phyloP scores from a whole-genome alignment of 2,113 vertebrate genomes.

The Ciconia boyciana region DNA sequence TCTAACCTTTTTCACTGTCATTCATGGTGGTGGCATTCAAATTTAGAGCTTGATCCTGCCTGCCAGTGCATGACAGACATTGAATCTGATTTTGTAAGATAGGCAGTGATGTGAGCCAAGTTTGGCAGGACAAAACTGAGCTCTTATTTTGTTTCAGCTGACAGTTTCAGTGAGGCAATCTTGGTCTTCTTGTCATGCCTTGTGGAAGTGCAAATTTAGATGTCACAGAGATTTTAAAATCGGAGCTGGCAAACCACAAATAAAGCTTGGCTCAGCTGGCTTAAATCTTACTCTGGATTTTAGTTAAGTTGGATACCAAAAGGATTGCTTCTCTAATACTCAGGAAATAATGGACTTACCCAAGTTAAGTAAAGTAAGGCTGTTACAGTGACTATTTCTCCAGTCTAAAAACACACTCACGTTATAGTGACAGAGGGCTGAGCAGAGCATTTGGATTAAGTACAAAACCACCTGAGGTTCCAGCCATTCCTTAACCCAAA shows the following conservation, averaged over 20 bases:
- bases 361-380: background rate
- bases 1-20: background rate
- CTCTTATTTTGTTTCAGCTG: conserved; percentile 51
- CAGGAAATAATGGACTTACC: conserved; percentile 22
- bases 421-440: background rate
- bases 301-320: conserved; percentile 31
- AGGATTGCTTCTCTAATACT: conserved; percentile 16
- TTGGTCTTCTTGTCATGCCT: conserved; percentile 33
- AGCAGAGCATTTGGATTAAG: background rate
- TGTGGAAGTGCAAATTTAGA: conserved; percentile 54
- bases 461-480: background rate
- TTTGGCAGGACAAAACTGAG: conserved; percentile 42
- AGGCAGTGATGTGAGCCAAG: conserved; percentile 41
- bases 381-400: background rate
- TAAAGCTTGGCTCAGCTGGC: conserved; percentile 14
- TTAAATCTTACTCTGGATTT: conserved; percentile 39
- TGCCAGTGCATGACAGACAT: background rate
- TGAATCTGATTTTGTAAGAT: conserved; percentile 51
- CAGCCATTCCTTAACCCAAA: background rate
- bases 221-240: conserved; percentile 52
- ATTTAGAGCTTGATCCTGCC: conserved; percentile 33
- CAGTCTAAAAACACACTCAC: background rate
- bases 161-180: conserved; percentile 46
- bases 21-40: background rate
- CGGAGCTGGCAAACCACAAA: conserved; percentile 42